phyloP scores from a whole-genome alignment of 2,797 vertebrate genomes.

The Takifugu ocellatus region DNA sequence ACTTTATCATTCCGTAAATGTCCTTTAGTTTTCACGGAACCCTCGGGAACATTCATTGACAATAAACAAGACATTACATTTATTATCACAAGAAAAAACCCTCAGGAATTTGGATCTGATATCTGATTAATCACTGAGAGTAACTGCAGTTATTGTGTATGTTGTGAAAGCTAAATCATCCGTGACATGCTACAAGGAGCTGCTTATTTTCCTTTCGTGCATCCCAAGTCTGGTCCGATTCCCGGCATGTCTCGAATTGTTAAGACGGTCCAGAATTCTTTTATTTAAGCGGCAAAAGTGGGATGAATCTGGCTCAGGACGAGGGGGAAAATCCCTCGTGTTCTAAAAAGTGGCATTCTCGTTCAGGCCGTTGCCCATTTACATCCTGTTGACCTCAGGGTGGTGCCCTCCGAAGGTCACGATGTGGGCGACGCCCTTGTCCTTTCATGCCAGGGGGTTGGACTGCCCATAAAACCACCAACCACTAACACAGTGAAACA shows the following conservation, averaged over 20 bases:
- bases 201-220: conserved; percentile 35
- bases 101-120: conserved; percentile 7
- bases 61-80: conserved; percentile 38
- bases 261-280: conserved; percentile 51
- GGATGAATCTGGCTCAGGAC: conserved; percentile 35
- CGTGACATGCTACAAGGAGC: conserved; percentile 28
- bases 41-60: conserved; percentile 45
- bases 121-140: conserved; percentile 3
- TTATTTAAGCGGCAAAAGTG: conserved; percentile 42
- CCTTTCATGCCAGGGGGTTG: conserved; percentile 39
- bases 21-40: conserved; percentile 28
- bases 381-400: conserved; percentile 71
- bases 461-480: conserved; percentile 55
- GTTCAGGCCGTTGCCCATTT: conserved; percentile 29
- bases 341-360: conserved; percentile 34
- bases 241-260: conserved; percentile 53
- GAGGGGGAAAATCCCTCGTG: conserved; percentile 6
- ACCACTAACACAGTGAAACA: conserved; percentile 57
- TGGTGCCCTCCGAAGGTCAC: conserved; percentile 53
- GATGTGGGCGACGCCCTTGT: conserved; percentile 44
- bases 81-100: conserved; percentile 30
- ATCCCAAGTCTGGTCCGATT: conserved; percentile 35
- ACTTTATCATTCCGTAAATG: conserved; percentile 11
- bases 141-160: conserved; percentile 1
- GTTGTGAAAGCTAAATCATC: conserved; percentile 5